Evolutionary conservation across 2,888 invertebrate genomes (phyloP), one percentile per base, ranked within the genome.

Genomic region (Coecobrya sp.): DNA sequence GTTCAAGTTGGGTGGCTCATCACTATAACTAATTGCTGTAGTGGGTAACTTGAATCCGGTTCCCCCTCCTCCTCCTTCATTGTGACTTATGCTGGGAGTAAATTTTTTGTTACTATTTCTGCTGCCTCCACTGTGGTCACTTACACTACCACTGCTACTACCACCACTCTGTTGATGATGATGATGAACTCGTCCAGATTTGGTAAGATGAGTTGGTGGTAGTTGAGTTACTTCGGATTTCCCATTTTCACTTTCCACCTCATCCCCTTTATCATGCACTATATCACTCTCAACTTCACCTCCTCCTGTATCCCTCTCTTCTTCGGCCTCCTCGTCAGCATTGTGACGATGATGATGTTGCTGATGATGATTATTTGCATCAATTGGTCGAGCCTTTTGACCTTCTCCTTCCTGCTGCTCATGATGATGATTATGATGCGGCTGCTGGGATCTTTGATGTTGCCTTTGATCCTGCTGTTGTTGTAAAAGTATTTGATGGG

Each of bases 211-310:
- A 70, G 73, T 90, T 82, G 89, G 90, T 55, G 85, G 88, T 22
- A 92, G 79, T 68, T 86, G 92, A 76, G 89, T 92, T 89, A 92
- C 92, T 52, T 89, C 89, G 89, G 89, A 86, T 86, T 89, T 92
- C 86, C 84, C 88, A 90, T 93, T 90, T 90, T 86, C 85, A 82
- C 87, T 92, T 90, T 92, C 92, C 59, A 65, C 87, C 65, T 85
- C 92, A 7, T 86, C 93, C 42, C 79, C 87, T 88, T 88, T 70
- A 52, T 82, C 88, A 68, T 84, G 91, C 36, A 81, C 85, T 84
- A 52, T 30, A 68, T 89, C 87, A 88, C 81, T 85, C 73, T 73
- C 85, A 65, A 68, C 82, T 25, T 55, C 73, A 73, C 89, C 68
- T 42, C 73, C 87, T 27, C 81, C 81, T 52, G 65, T 76, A 42